Evolutionary conservation across 1,140 invertebrate species (phyloP).

Genomic region (Calephelis virginiensis): DNA sequence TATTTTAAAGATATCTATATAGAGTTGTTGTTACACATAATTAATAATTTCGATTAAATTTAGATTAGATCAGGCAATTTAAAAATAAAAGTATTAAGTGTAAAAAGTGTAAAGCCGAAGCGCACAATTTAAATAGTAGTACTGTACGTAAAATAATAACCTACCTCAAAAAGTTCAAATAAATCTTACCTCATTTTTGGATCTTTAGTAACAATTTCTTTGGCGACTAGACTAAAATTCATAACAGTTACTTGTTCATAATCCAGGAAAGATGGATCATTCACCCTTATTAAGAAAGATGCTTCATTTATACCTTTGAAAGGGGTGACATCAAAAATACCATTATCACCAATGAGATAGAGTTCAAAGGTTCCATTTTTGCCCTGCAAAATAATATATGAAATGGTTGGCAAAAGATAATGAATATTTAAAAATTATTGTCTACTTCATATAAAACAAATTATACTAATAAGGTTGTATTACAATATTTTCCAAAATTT

Average conservation of each 20-base stretch:
- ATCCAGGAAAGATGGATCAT: slow-evolving; percentile 89
- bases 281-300: slow-evolving; percentile 93
- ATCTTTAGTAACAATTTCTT: slow-evolving; percentile 86
- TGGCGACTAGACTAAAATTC: slow-evolving; percentile 92
- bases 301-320: slow-evolving; percentile 94
- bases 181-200: slow-evolving; percentile 82
- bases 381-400: slow-evolving; percentile 80
- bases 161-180: not conserved
- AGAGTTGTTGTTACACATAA: too few species aligned
- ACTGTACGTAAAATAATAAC: too few species aligned
- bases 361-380: slow-evolving; percentile 95
- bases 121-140: too few species aligned
- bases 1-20: too few species aligned
- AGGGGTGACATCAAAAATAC: slow-evolving; percentile 94
- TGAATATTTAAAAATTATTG: too few species aligned
- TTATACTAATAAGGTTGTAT: too few species aligned
- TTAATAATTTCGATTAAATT: too few species aligned
- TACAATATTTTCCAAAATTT: too few species aligned
- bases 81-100: too few species aligned
- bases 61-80: too few species aligned
- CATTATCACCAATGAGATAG: slow-evolving; percentile 87
- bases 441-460: too few species aligned
- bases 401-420: not conserved
- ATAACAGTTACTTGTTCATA: slow-evolving; percentile 90
- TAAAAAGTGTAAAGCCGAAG: too few species aligned